Evolutionary conservation across 2,797 vertebrate species (phyloP), one percentile per base, ranked within the genome.

Genomic region (Distichodus sexfasciatus): DNA sequence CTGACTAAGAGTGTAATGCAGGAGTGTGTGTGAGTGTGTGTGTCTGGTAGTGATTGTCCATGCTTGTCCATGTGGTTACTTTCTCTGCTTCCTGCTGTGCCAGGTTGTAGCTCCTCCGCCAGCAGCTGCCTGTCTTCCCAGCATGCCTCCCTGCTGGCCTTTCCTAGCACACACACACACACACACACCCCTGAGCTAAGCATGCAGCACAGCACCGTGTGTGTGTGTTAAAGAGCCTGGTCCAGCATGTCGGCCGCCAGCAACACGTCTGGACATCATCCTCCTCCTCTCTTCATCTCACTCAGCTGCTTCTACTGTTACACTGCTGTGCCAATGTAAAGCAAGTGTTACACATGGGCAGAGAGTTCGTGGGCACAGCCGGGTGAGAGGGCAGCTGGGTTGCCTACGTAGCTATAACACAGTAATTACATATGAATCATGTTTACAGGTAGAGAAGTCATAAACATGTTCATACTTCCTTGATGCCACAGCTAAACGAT

Each of bases 31-130:
- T 28, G 33, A 11, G 48, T 59, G 55, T 36, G 19, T 24, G 41
- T 46, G 69, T 69, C 68, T 80, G 75, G 43, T 26, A 76, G 67
- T 74, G 63, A 84, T 84, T 79, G 66, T 81, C 78, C 76, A 83
- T 77, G 81, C 76, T 73, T 76, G 77, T 83, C 76, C 76, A 82
- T 86, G 83, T 81, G 82, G 83, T 82, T 84, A 83, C 77, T 82
- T 82, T 81, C 77, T 33, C 79, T 66, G 68, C 68, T 66, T 81
- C 82, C 81, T 79, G 77, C 84, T 86, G 83, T 71, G 81, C 69
- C 81, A 48, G 61, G 77, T 76, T 72, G 76, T 64, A 64, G 33
- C 72, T 60, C 14, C 63, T 55, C 61, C 65, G 66, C 76, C 76
- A 59, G 62, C 54, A 57, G 68, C 48, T 77, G 23, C 44, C 70